Percentiles rank a stretch among this genome's conserved stretches.
Conservation (phyloP, 2,888 invertebrate species). For the Aproaerema taeniolella region DNA sequence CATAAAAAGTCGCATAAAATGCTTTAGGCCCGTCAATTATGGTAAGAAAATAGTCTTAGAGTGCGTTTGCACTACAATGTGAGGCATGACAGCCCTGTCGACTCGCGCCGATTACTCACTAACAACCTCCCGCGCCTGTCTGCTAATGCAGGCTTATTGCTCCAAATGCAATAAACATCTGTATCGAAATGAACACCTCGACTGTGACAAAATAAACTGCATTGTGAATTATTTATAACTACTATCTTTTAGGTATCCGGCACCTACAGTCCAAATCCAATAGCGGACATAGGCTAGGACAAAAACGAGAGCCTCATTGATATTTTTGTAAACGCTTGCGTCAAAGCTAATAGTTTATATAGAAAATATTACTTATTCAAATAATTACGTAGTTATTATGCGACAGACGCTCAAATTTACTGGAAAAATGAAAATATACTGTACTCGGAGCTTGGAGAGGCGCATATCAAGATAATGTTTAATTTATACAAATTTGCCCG, state of each 20-base stretch:
- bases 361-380: background rate
- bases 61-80: too few relatives aligned
- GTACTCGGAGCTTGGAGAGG: background rate
- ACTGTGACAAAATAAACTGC: slow-evolving; percentile 18
- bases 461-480: slow-evolving; percentile 5
- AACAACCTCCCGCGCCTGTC: slow-evolving; percentile 35
- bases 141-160: slow-evolving; percentile 33
- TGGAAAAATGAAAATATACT: slow-evolving; percentile 2
- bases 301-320: background rate
- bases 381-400: background rate
- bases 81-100: slow-evolving; percentile 20
- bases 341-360: background rate
- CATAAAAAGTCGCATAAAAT: too few relatives aligned
- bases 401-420: background rate
- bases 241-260: slow-evolving; percentile 4
- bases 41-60: too few relatives aligned
- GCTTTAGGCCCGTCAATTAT: too few relatives aligned
- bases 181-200: slow-evolving; percentile 30
- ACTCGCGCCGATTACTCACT: slow-evolving; percentile 35
- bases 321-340: slow-evolving; percentile 1
- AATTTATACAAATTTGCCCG: slow-evolving; percentile 12
- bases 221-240: slow-evolving; percentile 23
- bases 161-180: slow-evolving; percentile 33
- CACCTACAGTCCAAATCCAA: slow-evolving; percentile 4
- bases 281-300: slow-evolving; percentile 3